Evolutionary conservation across 2,888 invertebrate genomes (phyloP), one percentile per base, ranked within the genome.

Genomic region (Andrena camellia): DNA sequence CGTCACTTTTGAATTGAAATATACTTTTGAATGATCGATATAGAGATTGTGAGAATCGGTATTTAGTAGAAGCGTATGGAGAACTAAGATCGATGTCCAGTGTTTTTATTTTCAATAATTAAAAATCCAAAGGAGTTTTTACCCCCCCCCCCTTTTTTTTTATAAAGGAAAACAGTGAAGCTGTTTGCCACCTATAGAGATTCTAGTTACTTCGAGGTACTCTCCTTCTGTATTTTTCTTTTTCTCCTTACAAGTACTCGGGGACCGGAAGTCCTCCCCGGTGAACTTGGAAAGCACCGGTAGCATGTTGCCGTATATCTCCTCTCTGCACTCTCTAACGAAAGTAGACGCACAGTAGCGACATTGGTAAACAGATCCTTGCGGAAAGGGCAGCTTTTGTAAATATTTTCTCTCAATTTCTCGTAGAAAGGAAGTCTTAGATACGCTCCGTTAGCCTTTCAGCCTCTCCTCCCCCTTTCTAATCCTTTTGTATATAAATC

Each of bases 301-400:
- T 89, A 86, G 90, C 90, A 90, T 90, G 90, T 87, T 85, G 84
- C 81, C 89, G 74, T 81, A 78, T 79, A 73, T 83, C 67, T 87
- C 82, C 84, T 90, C 79, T 88, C 78, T 90, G 89, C 87, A 85
- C 86, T 82, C 79, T 86, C 59, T 86, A 85, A 73, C 74, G 75
- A 84, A 67, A 86, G 70, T 85, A 81, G 66, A 66, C 42, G 67
- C 54, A 48, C 42, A 64, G 64, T 76, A 77, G 78, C 57, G 70
- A 84, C 17, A 63, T 71, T 59, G 75, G 50, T 78, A 79, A 80
- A 78, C 74, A 60, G 63, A 69, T 67, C 64, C 74, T 70, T 57
- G 8, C 57, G 33, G 52, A 68, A 33, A 70, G 76, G 57, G 63
- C 63, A 48, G 67, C 84, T 88, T 84, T 84, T 88, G 88, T 88